phyloP scores from a whole-genome alignment of 2,888 invertebrate genomes.

The Aphidoletes aphidimyza region DNA sequence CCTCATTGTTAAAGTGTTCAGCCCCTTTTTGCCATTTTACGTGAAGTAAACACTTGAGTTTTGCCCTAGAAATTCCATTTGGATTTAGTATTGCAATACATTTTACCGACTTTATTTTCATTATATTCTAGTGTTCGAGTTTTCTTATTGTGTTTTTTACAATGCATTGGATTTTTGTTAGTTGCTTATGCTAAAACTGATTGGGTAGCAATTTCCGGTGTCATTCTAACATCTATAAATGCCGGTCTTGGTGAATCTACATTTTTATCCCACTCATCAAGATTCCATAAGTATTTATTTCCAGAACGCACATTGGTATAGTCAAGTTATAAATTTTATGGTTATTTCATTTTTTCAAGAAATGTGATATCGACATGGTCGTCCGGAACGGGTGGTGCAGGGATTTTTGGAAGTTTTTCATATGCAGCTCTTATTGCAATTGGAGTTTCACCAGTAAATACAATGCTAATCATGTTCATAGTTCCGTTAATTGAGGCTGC shows the following conservation, averaged over 20 bases:
- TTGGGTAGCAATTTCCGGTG: conserved; percentile 75
- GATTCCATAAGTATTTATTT: conserved; percentile 74
- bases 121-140: conserved; percentile 69
- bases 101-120: no score
- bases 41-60: conserved; percentile 77
- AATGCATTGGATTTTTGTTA: conserved; percentile 73
- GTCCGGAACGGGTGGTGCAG: conserved; percentile 85
- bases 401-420: conserved; percentile 80
- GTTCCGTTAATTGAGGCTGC: conserved; percentile 75
- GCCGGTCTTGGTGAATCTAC: conserved; percentile 85
- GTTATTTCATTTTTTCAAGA: no score
- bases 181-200: conserved; percentile 74
- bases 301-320: no score
- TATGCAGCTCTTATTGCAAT: conserved; percentile 77
- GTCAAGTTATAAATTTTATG: no score
- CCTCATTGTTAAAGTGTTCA: conserved; percentile 74
- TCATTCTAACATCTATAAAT: conserved; percentile 77
- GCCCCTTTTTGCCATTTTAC: conserved; percentile 77
- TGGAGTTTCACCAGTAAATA: conserved; percentile 70
- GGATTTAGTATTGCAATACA: no score
- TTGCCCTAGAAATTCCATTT: no score
- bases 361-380: conserved; percentile 85
- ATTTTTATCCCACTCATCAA: conserved; percentile 77
- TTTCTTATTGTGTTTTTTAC: conserved; percentile 69
- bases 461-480: conserved; percentile 77